Evolutionary conservation across 1,140 invertebrate genomes (phyloP).

Genomic region (Venturia canescens): DNA sequence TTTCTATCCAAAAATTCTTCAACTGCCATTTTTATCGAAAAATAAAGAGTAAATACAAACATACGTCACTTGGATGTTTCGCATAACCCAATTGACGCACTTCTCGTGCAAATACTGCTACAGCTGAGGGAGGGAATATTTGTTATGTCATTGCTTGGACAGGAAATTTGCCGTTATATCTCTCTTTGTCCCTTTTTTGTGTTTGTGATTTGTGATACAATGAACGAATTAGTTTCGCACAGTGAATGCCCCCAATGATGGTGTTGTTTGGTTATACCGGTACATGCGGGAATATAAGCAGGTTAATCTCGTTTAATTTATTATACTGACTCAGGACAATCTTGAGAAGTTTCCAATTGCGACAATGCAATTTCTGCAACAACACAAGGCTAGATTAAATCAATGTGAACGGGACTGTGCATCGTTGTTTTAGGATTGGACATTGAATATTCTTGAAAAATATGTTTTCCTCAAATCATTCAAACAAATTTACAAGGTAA

Average conservation of each 20-base stretch:
- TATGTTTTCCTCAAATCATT: too few relatives aligned
- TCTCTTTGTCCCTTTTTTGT: not conserved
- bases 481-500: too few relatives aligned
- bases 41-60: not conserved
- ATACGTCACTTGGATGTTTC: too few relatives aligned
- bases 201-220: not conserved
- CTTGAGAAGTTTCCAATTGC: not conserved
- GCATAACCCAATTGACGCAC: too few relatives aligned
- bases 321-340: not conserved
- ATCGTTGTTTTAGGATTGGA: too few relatives aligned
- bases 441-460: too few relatives aligned
- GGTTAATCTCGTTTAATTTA: not conserved
- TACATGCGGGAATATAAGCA: not conserved
- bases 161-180: constrained; percentile 2
- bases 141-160: not conserved
- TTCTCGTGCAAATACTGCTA: too few relatives aligned
- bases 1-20: too few relatives aligned
- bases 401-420: not conserved
- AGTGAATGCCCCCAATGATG: not conserved
- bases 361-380: not conserved
- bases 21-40: too few relatives aligned
- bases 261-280: not conserved
- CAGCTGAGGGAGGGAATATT: not conserved
- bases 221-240: constrained; percentile 10
- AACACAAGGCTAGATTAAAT: not conserved